Evolutionary conservation across 2,113 vertebrate species (phyloP).

Genomic region (Gracilinanus agilis): DNA sequence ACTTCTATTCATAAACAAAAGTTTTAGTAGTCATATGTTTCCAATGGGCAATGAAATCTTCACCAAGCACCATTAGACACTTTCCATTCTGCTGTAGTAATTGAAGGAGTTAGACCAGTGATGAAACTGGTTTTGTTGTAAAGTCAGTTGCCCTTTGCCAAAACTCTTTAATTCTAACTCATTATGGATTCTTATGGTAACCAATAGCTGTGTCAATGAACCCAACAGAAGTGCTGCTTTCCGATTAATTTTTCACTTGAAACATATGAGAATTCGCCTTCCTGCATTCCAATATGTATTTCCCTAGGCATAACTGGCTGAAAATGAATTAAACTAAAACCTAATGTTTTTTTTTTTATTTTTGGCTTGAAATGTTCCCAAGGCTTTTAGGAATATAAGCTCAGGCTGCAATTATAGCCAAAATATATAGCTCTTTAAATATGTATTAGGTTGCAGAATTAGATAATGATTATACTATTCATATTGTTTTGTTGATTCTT

Average conservation of each 20-base stretch:
- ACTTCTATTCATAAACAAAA: slow-evolving; percentile 75
- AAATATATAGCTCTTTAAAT: slow-evolving; percentile 61
- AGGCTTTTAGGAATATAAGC: slow-evolving; percentile 60
- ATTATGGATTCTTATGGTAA: slow-evolving; percentile 68
- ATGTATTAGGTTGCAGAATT: slow-evolving; percentile 57
- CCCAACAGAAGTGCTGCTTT: slow-evolving; percentile 64
- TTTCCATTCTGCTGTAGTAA: slow-evolving; percentile 45
- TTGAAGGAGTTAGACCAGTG: slow-evolving; percentile 36
- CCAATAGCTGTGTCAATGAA: slow-evolving; percentile 50
- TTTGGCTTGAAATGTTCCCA: slow-evolving; percentile 69
- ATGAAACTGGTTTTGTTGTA: slow-evolving; percentile 42
- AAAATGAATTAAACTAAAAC: slow-evolving; percentile 69
- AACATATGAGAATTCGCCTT: slow-evolving; percentile 65
- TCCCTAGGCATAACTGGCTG: slow-evolving; percentile 74
- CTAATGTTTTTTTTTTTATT: slow-evolving; percentile 64
- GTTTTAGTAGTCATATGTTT: slow-evolving; percentile 79
- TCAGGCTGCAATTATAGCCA: slow-evolving; percentile 59
- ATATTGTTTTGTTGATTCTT: slow-evolving; percentile 40
- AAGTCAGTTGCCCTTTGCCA: slow-evolving; percentile 61
- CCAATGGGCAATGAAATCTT: slow-evolving; percentile 65
- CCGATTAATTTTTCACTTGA: slow-evolving; percentile 75
- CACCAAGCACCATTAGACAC: neutral
- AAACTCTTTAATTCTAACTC: slow-evolving; percentile 59
- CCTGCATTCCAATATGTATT: slow-evolving; percentile 78
- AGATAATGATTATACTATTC: slow-evolving; percentile 55